phyloP scores from a whole-genome alignment of 2,888 invertebrate genomes.

The Pimpla rufipes region DNA sequence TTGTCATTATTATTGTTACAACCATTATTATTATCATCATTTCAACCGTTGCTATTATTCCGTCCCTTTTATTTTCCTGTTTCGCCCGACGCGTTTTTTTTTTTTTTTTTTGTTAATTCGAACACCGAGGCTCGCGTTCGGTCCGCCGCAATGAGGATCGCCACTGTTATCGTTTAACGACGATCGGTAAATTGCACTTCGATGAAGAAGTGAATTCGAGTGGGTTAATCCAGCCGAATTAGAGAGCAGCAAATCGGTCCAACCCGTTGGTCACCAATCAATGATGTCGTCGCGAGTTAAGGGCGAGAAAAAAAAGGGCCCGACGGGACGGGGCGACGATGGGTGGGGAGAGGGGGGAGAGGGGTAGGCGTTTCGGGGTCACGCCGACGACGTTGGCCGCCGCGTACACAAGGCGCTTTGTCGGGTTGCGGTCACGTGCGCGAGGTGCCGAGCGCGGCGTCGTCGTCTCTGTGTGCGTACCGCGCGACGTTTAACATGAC shows the following conservation, averaged over 20 bases:
- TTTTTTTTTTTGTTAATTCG: not conserved
- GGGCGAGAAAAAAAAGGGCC: conserved; percentile 20
- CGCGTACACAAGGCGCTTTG: not conserved
- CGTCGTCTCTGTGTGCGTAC: conserved; percentile 74
- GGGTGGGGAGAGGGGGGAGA: no score
- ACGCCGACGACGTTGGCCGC: conserved; percentile 56
- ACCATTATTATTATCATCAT: not conserved
- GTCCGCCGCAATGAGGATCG: not conserved
- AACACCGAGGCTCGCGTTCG: not conserved
- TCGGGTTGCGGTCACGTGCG: conserved; percentile 67
- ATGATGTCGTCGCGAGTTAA: conserved; percentile 59
- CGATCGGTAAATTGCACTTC: conserved; percentile 23
- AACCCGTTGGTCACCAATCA: conserved; percentile 64
- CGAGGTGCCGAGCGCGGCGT: conserved; percentile 61
- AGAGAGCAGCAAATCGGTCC: conserved; percentile 52
- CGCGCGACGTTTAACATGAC: conserved; percentile 79
- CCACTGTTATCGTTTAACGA: conserved; percentile 1
- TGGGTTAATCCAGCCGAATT: conserved; percentile 51
- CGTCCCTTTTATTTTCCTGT: no score
- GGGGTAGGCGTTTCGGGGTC: conserved; percentile 29
- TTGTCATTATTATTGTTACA: not conserved
- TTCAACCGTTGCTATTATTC: no score
- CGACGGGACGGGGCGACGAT: no score
- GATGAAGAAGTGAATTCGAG: conserved; percentile 20
- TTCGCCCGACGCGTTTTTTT: not conserved